Evolutionary conservation across 1,140 invertebrate genomes (phyloP).

Genomic region (Acromyrmex heyeri): DNA sequence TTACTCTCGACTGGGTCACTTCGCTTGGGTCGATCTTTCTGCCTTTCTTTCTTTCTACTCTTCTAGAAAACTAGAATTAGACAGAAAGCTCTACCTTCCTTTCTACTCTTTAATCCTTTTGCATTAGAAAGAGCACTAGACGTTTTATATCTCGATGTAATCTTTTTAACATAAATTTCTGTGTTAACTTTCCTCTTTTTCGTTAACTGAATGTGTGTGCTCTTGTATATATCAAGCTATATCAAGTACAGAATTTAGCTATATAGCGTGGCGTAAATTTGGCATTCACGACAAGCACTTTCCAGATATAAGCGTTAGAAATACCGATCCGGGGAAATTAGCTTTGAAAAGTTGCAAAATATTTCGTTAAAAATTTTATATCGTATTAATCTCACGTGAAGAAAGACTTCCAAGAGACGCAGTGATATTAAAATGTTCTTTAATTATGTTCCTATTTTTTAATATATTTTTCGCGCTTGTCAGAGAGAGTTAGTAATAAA

Average conservation of each 20-base stretch:
- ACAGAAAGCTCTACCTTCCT: neutral
- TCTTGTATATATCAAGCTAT: constrained; percentile 13
- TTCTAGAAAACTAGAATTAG: too few species aligned
- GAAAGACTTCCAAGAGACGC: neutral
- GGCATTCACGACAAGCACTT: neutral
- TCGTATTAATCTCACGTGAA: neutral
- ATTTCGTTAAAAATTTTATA: neutral
- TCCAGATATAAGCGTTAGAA: neutral
- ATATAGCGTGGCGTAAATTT: neutral
- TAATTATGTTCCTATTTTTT: neutral
- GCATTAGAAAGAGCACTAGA: constrained; percentile 3
- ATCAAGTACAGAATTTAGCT: constrained; percentile 29
- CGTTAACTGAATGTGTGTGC: neutral
- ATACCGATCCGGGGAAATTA: constrained; percentile 19
- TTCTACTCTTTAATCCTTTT: constrained; percentile 25
- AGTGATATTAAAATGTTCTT: neutral
- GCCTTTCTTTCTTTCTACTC: constrained; percentile 18
- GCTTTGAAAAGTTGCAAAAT: neutral
- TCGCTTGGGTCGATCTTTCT: neutral
- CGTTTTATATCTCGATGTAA: neutral
- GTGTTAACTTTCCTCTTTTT: neutral
- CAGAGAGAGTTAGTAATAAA: neutral
- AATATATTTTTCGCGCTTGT: neutral
- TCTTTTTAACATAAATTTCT: constrained; percentile 34
- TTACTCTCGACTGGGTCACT: constrained; percentile 63